phyloP scores from a whole-genome alignment of 2,113 vertebrate genomes.

The Hassar affinis region DNA sequence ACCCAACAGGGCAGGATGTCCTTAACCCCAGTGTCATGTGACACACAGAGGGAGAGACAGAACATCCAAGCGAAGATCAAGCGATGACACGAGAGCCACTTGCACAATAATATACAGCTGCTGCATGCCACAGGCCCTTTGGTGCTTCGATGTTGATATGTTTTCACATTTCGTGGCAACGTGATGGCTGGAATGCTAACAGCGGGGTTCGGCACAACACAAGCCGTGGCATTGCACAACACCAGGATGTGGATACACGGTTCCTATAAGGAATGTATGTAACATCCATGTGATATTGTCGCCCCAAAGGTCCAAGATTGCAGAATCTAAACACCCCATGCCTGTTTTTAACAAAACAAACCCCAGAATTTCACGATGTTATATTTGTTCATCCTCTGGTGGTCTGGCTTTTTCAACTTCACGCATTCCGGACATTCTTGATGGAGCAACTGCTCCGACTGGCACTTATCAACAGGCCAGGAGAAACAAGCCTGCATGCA shows the following conservation, averaged over 20 bases:
- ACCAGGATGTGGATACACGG: neutral
- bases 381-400: constrained; percentile 26
- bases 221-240: constrained; percentile 5
- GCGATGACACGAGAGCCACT: constrained; percentile 45
- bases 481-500: constrained; percentile 19
- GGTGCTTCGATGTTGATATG: constrained; percentile 8
- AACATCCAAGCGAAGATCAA: constrained; percentile 23
- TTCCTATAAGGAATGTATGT: neutral
- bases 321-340: neutral
- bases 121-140: constrained; percentile 31
- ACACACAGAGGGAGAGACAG: constrained; percentile 37
- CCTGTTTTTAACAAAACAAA: neutral
- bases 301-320: neutral
- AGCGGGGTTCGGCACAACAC: neutral
- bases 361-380: neutral
- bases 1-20: constrained; percentile 32
- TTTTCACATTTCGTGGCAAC: constrained; percentile 38
- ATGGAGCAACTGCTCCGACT: constrained; percentile 15
- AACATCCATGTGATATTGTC: too few relatives aligned
- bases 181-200: constrained; percentile 25
- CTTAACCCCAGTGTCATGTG: constrained; percentile 33
- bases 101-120: constrained; percentile 51
- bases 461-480: constrained; percentile 34
- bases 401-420: constrained; percentile 32
- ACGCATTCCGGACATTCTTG: constrained; percentile 39